Conservation (phyloP, 2,888 invertebrate genomes). For the Meteorus colon region DNA sequence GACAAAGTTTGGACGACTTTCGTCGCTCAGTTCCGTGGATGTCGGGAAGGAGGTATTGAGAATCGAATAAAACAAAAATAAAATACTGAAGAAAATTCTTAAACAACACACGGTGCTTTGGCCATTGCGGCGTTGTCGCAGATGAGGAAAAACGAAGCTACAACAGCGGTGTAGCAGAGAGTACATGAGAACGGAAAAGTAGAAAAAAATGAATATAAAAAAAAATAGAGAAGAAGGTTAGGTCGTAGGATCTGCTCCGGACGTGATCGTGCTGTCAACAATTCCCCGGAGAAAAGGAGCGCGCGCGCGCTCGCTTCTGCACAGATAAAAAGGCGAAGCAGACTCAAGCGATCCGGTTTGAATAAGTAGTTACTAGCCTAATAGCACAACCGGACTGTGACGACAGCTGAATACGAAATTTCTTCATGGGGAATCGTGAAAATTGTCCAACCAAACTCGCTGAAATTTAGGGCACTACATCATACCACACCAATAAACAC, state of each 20-base stretch:
- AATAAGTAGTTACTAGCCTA: conserved; percentile 71
- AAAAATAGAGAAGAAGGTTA: conserved; percentile 49
- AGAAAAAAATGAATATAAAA: conserved; percentile 39
- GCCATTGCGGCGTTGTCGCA: conserved; percentile 33
- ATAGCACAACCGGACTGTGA: conserved; percentile 67
- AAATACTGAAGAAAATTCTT: conserved; percentile 17
- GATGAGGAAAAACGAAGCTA: conserved; percentile 29
- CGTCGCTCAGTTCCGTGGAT: conserved; percentile 7
- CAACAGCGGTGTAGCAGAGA: background rate
- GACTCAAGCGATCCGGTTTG: conserved; percentile 66
- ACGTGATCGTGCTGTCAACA: conserved; percentile 68
- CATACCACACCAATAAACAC: conserved; percentile 16
- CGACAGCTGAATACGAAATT: conserved; percentile 67
- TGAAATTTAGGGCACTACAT: background rate
- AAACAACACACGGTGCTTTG: conserved; percentile 31
- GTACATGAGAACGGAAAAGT: conserved; percentile 1
- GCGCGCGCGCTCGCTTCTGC: conserved; percentile 10
- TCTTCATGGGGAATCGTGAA: background rate
- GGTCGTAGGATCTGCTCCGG: conserved; percentile 51
- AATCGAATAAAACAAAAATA: conserved; percentile 8
- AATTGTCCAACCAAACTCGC: background rate
- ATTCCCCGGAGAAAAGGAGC: conserved; percentile 45
- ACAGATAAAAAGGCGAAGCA: conserved; percentile 38
- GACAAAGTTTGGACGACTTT: conserved; percentile 31
- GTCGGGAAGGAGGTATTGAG: background rate